Evolutionary conservation across 2,113 vertebrate species (phyloP), one percentile per base, ranked within the genome.

Genomic region (Cervus canadensis): DNA sequence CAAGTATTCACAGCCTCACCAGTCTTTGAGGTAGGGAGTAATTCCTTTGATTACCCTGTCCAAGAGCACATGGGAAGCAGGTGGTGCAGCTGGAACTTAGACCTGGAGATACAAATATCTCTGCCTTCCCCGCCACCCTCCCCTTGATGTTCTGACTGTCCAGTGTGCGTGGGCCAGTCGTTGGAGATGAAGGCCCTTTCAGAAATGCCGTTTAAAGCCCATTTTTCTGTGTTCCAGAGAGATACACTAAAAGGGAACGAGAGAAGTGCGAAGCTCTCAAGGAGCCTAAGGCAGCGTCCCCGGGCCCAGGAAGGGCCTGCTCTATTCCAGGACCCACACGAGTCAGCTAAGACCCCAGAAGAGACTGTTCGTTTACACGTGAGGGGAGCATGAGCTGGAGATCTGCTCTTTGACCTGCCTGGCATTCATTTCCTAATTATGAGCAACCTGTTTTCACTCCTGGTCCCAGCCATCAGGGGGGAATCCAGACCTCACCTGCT

Each of bases 241-340:
- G n/a, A 67, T 15, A 52, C 71, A 60, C 13, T 40, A 52, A 33
- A 28, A 30, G 19, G 54, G 23, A 94, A 62, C 25, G 33, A 6
- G 60, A 78, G 54, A 87, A 21, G 6, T 30, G 26, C 12, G 83
- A 60, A 52, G 5, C 36, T 33, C 15, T 19, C 43, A 21, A 81
- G 56, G 54, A 12, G 21, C 45, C 17, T 3, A 12, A 7, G 45
- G 3, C 0, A 16, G 36, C 5, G 21, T 28, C 26, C 40, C 2
- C 64, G 14, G 48, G 36, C 33, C 48, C 12, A 1, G 28, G 81
- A 43, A 43, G 81, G 15, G n/a, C 14, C 57, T 2, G 0, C 23
- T 94, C 23, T 76, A 12, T 59, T 54, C 48, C 30, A 56, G 52
- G 52, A 11, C 43, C 30, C 30, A 7, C 28, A 25, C 12, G 15